Evolutionary conservation across 1,140 invertebrate species (phyloP).

Genomic region (Plodia interpunctella): DNA sequence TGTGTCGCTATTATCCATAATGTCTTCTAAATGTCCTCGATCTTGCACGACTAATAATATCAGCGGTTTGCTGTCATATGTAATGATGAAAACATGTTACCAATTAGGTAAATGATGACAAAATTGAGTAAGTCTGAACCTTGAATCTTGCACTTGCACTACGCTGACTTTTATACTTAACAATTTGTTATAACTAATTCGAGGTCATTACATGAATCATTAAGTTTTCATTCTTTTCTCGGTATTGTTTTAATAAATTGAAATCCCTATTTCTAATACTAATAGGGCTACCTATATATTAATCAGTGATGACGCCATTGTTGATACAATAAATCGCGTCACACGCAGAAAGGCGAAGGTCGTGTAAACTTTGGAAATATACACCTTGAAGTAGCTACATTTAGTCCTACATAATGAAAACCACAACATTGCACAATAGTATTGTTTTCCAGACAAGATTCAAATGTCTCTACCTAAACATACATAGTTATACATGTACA

Average conservation of each 20-base stretch:
- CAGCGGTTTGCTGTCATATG: too few relatives aligned
- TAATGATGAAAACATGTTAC: too few relatives aligned
- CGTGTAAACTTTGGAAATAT: conserved; percentile 48
- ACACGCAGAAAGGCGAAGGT: conserved; percentile 45
- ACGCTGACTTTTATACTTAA: too few relatives aligned
- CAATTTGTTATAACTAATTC: too few relatives aligned
- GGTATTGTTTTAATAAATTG: neutral
- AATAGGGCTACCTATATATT: conserved; percentile 5
- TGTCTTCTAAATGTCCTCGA: neutral
- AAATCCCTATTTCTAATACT: neutral
- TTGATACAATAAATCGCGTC: conserved; percentile 27
- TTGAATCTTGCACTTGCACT: too few relatives aligned
- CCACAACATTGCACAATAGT: conserved; percentile 4
- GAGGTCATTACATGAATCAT: neutral
- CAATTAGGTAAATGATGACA: too few relatives aligned
- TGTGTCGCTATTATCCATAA: neutral
- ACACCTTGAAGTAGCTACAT: conserved; percentile 33
- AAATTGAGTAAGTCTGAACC: too few relatives aligned
- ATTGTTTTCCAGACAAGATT: conserved; percentile 1
- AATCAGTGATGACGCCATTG: conserved; percentile 29
- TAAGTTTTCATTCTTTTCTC: neutral
- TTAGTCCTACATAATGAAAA: conserved; percentile 13
- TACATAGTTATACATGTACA: neutral
- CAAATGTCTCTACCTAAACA: neutral
- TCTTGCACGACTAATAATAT: neutral